These are phyloP conservation scores for Gambusia affinis DNA, from an alignment of 2,113 vertebrate species.

Conservation along the genomic window DNA sequence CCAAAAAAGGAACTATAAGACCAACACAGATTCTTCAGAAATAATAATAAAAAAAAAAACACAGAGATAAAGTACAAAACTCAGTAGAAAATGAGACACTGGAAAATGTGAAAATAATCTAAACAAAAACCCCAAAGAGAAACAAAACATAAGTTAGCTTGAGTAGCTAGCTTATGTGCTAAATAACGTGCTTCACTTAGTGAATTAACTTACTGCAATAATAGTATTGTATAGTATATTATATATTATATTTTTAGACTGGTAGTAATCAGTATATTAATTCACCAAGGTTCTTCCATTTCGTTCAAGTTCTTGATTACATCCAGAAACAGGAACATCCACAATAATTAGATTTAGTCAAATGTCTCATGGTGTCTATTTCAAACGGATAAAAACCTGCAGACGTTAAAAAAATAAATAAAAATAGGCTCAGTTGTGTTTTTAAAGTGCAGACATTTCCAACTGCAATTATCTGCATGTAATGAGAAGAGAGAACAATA, in stretches of 20 bases:
- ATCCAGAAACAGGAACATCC: not conserved
- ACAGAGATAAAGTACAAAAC: too few species aligned
- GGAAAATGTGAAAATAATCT: too few species aligned
- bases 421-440: not conserved
- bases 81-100: too few species aligned
- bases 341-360: not conserved
- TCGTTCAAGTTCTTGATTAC: not conserved
- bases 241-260: not conserved
- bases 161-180: not conserved
- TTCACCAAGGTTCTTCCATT: not conserved
- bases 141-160: too few species aligned
- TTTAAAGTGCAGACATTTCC: not conserved
- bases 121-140: too few species aligned
- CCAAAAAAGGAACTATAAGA: too few species aligned
- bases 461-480: not conserved
- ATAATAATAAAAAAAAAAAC: too few species aligned
- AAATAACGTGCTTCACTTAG: not conserved
- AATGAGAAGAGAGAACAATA: not conserved
- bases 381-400: not conserved
- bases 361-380: not conserved
- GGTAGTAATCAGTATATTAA: not conserved
- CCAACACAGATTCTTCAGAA: too few species aligned
- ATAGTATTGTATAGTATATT: too few species aligned
- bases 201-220: not conserved
- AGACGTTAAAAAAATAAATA: not conserved